These are phyloP conservation scores for Lytechinus variegatus DNA, from an alignment of 35 echinoderm and acorn worm genomes.

Conservation along the genomic window DNA sequence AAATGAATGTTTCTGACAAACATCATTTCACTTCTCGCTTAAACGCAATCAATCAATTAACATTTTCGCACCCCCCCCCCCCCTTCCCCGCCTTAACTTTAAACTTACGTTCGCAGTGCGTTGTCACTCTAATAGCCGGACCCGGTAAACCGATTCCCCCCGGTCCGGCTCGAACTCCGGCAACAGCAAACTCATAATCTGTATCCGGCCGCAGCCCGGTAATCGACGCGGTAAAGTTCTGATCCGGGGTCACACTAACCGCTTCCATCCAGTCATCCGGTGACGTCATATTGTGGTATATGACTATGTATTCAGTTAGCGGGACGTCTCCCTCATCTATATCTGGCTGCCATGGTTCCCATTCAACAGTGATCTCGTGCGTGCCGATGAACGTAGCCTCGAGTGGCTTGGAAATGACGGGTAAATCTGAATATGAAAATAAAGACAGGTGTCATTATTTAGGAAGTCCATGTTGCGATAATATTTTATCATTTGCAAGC, in stretches of 20 bases:
- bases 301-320: neutral
- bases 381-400: neutral
- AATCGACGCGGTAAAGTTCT: conserved; percentile 2
- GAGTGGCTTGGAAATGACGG: neutral
- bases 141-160: neutral
- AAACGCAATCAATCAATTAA: too few species aligned
- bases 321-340: neutral
- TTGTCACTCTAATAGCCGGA: neutral
- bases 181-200: neutral
- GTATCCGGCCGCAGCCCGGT: neutral
- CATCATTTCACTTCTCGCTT: too few species aligned
- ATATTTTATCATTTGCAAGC: too few species aligned
- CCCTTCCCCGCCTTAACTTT: too few species aligned
- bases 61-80: too few species aligned
- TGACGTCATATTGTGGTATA: neutral
- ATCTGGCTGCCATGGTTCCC: neutral
- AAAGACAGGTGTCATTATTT: too few species aligned
- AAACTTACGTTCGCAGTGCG: conserved; percentile 11
- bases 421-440: conserved; percentile 30
- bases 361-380: neutral
- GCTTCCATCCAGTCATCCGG: neutral
- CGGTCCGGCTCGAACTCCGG: conserved; percentile 19
- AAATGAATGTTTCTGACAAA: too few species aligned
- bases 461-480: too few species aligned
- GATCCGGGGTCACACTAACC: neutral